Conservation (phyloP, 2,888 invertebrate species). For the Lysandra coridon region DNA sequence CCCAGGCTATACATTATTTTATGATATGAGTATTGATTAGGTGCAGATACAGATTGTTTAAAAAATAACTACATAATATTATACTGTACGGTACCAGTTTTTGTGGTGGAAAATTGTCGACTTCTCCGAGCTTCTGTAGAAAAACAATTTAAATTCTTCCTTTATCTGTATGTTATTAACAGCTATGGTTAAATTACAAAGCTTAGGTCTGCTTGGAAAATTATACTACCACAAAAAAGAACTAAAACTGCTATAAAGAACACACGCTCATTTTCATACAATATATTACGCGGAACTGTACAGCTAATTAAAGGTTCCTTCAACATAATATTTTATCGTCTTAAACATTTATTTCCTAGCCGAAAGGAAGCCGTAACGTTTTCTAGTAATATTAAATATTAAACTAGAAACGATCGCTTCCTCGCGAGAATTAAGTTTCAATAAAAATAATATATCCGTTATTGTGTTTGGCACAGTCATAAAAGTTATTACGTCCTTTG, state of each 20-base stretch:
- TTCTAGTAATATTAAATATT: constrained; percentile 1
- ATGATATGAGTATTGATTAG: too few relatives aligned
- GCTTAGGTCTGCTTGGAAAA: not conserved
- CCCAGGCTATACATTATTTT: too few relatives aligned
- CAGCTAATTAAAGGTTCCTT: constrained; percentile 8
- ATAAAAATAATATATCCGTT: constrained; percentile 25
- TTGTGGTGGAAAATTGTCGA: too few relatives aligned
- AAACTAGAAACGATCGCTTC: constrained; percentile 26
- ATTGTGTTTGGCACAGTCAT: not conserved
- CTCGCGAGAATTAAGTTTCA: constrained; percentile 21
- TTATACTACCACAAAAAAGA: not conserved
- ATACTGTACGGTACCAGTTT: too few relatives aligned
- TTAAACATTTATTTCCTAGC: constrained; percentile 27
- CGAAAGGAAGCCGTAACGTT: constrained; percentile 22
- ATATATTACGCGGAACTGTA: constrained; percentile 11
- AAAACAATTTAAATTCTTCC: too few relatives aligned
- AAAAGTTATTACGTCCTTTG: not conserved
- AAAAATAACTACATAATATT: too few relatives aligned
- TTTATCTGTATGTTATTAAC: too few relatives aligned
- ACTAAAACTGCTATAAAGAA: not conserved
- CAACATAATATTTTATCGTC: constrained; percentile 25
- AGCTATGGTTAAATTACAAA: too few relatives aligned
- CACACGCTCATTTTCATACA: not conserved
- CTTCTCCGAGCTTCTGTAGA: too few relatives aligned
- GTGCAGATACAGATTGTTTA: too few relatives aligned